Evolutionary conservation across 2,888 invertebrate genomes (phyloP), one percentile per base, ranked within the genome.

Genomic region (Amaurobius ferox): DNA sequence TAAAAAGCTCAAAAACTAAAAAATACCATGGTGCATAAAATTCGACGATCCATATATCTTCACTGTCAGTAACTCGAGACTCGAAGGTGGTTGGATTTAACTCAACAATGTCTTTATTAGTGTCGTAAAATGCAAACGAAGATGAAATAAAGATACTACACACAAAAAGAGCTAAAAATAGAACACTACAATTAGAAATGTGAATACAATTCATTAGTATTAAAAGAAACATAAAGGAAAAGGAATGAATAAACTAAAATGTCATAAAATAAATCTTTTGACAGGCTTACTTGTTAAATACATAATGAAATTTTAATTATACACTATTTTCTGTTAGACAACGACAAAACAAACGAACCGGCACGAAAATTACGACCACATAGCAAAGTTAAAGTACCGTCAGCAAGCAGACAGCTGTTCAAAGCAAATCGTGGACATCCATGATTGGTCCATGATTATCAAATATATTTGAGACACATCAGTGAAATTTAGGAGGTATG

Each of bases 11-110:
- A n/a, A n/a, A n/a, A n/a, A n/a, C n/a, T n/a, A 23, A 11, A 55
- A 78, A 97, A 91, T 96, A 98, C 98, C 98, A 99, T 0, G 98
- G 98, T 0, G 99, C 98, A 91, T 94, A 98, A 92, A 97, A 98
- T 91, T 99, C 98, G 0, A 99, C 96, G 81, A 99, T 92, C 98
- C 98, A 99, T 29, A 99, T 92, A 89, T 95, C 94, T 91, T 98
- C 95, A 88, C 96, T 94, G 89, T 96, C 94, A 67, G 94, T 92
- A 3, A 99, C 98, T 89, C 95, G 92, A 89, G 93, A 94, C 90
- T 98, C 95, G 91, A 98, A 99, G 93, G 97, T 98, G 70, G 93
- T 93, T 0, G 95, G 94, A n/a, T 95, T 97, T 87, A 99, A 92
- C 80, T 96, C 95, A 13, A 98, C 93, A 23, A 98, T 97, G 90